Base-by-base conservation (phyloP, 1,140 invertebrate genomes). In the Hyles vespertilio region DNA sequence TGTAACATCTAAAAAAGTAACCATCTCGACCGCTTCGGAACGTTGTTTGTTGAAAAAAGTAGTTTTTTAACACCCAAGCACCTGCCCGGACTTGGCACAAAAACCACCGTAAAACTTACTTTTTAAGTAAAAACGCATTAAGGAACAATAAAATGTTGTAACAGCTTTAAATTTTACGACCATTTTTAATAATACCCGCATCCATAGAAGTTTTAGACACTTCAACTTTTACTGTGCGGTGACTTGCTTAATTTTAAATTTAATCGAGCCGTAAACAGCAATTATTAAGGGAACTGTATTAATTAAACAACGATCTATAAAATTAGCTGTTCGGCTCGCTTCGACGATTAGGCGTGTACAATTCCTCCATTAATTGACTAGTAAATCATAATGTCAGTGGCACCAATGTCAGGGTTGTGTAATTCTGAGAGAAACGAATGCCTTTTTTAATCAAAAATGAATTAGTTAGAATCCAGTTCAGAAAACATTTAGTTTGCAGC, bases 71-170 rank as follows among this genome's bases (percentile, higher is more conserved):
- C 36, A 40, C 36, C 36, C 36, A 40, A 22, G 9, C 72, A 78
- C 72, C 79, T 77, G 78, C 63, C 54, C 40, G 51, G 58, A 49
- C 53, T 52, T 59, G 32, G 56, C 61, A 79, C 70, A 75, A 72
- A 75, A 70, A 58, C 62, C 43, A 47, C 68, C 55, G 56, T 80
- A 69, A 69, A 81, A 71, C 62, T 54, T 60, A 55, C 62, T 61
- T 57, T 70, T 74, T 73, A 77, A 77, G 78, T 78, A 75, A 74
- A 72, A 77, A 69, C 63, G 70, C 70, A 80, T 84, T 80, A 80
- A 74, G 61, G 56, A 60, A 74, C 72, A 80, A 74, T 73, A 74
- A 74, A 79, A 69, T 40, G 53, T 22, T 44, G 55, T 60, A 62
- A 45, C 52, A 34, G 57, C n/a, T 33, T 51, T 45, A 48, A 55